Conservation (phyloP, 2,888 invertebrate genomes). For the Digitonthophagus gazella region DNA sequence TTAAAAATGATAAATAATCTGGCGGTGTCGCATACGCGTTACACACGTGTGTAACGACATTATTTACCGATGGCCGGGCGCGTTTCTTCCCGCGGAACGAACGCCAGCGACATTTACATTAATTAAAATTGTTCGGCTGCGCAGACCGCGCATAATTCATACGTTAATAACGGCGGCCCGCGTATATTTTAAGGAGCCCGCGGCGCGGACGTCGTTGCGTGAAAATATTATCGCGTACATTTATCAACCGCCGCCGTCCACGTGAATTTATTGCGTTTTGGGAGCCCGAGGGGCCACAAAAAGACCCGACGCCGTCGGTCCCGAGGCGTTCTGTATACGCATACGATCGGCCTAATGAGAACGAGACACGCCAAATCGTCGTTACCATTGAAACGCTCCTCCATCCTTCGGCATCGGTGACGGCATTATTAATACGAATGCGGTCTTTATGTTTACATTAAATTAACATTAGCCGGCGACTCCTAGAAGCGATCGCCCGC, state of each 20-base stretch:
- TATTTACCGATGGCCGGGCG: not conserved
- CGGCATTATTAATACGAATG: slow-evolving; percentile 44
- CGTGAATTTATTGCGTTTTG: slow-evolving; percentile 22
- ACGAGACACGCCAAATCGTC: slow-evolving; percentile 45
- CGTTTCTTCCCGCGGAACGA: too few species aligned
- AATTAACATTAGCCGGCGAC: slow-evolving; percentile 37
- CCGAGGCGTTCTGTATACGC: slow-evolving; percentile 5
- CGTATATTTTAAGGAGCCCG: slow-evolving; percentile 7
- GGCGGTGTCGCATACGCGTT: not conserved
- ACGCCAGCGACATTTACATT: slow-evolving; percentile 2
- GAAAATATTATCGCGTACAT: slow-evolving; percentile 21
- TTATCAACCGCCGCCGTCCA: slow-evolving; percentile 16
- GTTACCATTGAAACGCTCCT: slow-evolving; percentile 47
- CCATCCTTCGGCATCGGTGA: slow-evolving; percentile 37
- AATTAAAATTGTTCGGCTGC: slow-evolving; percentile 13
- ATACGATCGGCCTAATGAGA: slow-evolving; percentile 36
- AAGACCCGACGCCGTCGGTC: slow-evolving; percentile 12
- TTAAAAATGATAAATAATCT: slow-evolving; percentile 4
- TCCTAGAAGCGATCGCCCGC: not conserved
- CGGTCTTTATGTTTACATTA: slow-evolving; percentile 43
- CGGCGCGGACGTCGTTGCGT: slow-evolving; percentile 18
- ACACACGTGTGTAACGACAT: not conserved
- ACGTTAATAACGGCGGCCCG: slow-evolving; percentile 2
- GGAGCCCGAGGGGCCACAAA: slow-evolving; percentile 10
- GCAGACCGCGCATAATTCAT: slow-evolving; percentile 5